Evolutionary conservation across 2,797 vertebrate species (phyloP).

Genomic region (Sebastes kiyomatsui): DNA sequence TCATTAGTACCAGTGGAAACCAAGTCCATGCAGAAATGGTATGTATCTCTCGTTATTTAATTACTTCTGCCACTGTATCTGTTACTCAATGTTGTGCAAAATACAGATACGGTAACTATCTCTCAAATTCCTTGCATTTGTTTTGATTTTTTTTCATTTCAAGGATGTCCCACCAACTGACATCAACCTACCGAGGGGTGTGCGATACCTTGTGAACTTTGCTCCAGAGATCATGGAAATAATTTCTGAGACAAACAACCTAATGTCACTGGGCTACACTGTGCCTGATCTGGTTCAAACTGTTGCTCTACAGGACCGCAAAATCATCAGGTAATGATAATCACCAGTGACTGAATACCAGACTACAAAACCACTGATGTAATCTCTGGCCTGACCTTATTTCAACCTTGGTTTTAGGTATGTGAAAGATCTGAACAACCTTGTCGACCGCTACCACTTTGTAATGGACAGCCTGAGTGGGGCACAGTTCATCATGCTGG

Average conservation of each 20-base stretch:
- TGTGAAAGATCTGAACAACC: constrained; percentile 77
- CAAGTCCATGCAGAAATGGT: constrained; percentile 58
- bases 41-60: constrained; percentile 10
- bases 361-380: background rate
- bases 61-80: background rate
- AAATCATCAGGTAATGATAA: constrained; percentile 74
- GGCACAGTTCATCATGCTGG: constrained; percentile 83
- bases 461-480: constrained; percentile 84
- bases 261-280: constrained; percentile 84
- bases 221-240: constrained; percentile 85
- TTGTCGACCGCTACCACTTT: constrained; percentile 82
- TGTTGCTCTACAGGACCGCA: constrained; percentile 87
- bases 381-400: background rate
- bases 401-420: constrained; percentile 76
- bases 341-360: background rate
- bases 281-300: constrained; percentile 84
- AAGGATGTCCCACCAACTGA: constrained; percentile 46
- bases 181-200: constrained; percentile 12
- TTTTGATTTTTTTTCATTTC: background rate
- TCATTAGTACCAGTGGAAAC: constrained; percentile 50
- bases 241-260: constrained; percentile 87
- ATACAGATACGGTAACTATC: background rate
- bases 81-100: background rate
- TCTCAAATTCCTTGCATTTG: background rate
- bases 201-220: constrained; percentile 86